Base-by-base conservation (phyloP, 2,888 invertebrate species). In the Caenorhabditis angaria region DNA sequence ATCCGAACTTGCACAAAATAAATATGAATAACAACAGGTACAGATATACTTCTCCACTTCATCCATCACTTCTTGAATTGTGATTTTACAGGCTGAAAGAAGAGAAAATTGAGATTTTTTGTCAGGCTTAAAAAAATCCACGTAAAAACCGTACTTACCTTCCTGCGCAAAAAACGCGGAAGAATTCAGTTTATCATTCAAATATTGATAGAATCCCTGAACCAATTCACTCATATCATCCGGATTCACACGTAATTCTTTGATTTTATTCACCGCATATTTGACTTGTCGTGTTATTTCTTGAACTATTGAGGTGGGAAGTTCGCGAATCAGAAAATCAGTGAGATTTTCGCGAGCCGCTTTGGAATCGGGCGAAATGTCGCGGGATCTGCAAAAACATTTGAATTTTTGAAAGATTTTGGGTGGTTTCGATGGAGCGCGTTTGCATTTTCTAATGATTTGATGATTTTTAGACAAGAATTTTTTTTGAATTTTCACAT, bases 1-100 rank as follows among this genome's bases (percentile, higher is more conserved):
- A 87, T 97, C 97, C 50, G 93, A 78, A 57, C 80, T 85, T 14
- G 58, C 75, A 61, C 53, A 35, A 89, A 97, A 97, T 51, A 97
- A 89, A 55, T 91, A 90, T 80, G 93, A 92, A 88, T 97, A 97
- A 70, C 96, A 90, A 85, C 93, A 92, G 0, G 93, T 93, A 92
- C 95, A 95, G 59, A 95, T 91, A 87, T 94, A 94, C 86, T 93
- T 94, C 89, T 99, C 99, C 56, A 94, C 93, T 87, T 94, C 94
- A 89, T 96, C 95, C 87, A 96, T 91, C 70, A 97, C 90, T 81
- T 92, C 91, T 83, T 94, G 92, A 51, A 92, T 91, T 81, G 95
- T 94, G 0, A 91, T 88, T 51, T 91, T 90, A 28, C 93, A 89
- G 78, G 91, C 91, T 61, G 65, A 61, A 56, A 56, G 25, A n/a